Percentiles rank a stretch among this genome's conserved stretches.
These are phyloP conservation scores for Oophaga sylvatica DNA, from an alignment of 2,797 vertebrate species.

Conservation along the genomic window DNA sequence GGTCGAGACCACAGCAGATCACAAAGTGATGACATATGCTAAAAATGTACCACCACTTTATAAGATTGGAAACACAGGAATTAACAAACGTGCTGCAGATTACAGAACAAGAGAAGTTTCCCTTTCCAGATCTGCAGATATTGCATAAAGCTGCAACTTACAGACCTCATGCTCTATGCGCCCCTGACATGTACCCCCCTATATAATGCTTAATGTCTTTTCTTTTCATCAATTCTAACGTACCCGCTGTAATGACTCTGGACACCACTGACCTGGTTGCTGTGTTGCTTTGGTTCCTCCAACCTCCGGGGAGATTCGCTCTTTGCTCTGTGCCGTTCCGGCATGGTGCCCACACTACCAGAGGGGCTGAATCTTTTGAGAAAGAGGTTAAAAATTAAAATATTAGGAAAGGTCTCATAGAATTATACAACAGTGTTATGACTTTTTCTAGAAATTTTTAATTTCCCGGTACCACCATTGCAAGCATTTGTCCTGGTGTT, in stretches of 20 bases:
- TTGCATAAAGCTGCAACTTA: not conserved
- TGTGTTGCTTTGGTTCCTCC: conserved; percentile 88
- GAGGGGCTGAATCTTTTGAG: conserved; percentile 90
- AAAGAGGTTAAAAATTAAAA: conserved; percentile 55
- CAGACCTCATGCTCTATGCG: not conserved
- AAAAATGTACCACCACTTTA: no score
- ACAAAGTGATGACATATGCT: no score
- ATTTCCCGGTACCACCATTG: no score
- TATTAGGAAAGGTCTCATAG: not conserved
- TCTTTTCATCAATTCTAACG: no score
- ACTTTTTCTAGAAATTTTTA: no score
- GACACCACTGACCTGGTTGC: conserved; percentile 83
- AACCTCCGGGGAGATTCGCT: conserved; percentile 91
- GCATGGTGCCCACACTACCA: conserved; percentile 87
- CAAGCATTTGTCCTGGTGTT: no score
- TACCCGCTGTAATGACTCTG: not conserved
- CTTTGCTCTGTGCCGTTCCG: conserved; percentile 90
- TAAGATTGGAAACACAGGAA: no score
- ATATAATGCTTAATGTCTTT: no score
- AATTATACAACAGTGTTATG: no score
- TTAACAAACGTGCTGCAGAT: no score
- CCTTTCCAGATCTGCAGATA: not conserved
- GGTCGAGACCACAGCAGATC: no score
- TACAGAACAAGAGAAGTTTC: no score
- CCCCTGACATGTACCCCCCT: not conserved